Base-by-base conservation (phyloP, 2,888 invertebrate genomes). In the Orchesella flavescens region DNA sequence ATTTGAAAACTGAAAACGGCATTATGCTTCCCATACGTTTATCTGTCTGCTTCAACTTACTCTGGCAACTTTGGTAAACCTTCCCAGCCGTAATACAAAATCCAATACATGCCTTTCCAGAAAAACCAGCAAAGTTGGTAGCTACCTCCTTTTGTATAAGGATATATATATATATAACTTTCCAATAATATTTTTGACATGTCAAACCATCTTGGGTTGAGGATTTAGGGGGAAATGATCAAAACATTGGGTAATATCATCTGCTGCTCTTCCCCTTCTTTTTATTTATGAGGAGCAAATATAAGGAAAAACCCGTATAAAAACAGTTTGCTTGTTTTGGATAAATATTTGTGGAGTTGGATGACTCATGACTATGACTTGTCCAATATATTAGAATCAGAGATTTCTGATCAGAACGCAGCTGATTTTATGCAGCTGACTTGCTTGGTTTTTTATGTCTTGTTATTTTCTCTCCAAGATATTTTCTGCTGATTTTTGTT, bases 401-500 rank as follows among this genome's bases (percentile, higher is more conserved):
- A 53, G 10, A 5, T 3, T n/a, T 3, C 53, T 10, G n/a, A 53
- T 53, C 2, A 5, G 53, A 5, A 53, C 13, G 10, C 13, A 5
- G 2, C 10, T 13, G 53, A 10, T 53, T n/a, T 3, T 12, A 53
- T 13, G 13, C 53, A 53, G 53, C 53, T 53, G 53, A n/a, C n/a
- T 10, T 53, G 2, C 53, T 53, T 53, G 2, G 4, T 53, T 53
- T 53, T 53, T 53, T 13, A 53, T 53, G 53, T n/a, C 34, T 34
- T 53, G 15, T 53, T 53, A 53, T 3, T 53, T 34, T 24, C 7
- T 3, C 24, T 24, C 63, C 12, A 7, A 24, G 59, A 59, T 1
- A 17, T 63, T 73, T 15, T 75, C 34, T 63, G 24, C 17, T 75
- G 49, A 75, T 75, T 75, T 75, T 75, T 75, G 65, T 75, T 75